phyloP scores from a whole-genome alignment of 2,888 invertebrate genomes.

The Drosophila sordidula region DNA sequence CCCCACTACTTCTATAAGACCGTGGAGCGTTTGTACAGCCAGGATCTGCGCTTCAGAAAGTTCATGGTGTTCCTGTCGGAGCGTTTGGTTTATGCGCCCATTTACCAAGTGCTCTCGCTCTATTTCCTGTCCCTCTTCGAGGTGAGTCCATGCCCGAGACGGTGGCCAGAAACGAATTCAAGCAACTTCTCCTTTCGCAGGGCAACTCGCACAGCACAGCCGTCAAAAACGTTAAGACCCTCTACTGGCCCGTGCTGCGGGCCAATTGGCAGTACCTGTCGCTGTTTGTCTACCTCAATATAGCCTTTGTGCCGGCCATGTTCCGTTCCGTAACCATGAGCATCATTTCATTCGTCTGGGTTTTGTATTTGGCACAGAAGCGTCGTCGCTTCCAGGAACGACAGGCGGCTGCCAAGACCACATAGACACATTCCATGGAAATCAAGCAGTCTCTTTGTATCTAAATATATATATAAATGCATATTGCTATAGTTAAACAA shows the following conservation, averaged over 20 bases:
- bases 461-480: constrained; percentile 9
- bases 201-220: constrained; percentile 90
- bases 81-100: constrained; percentile 89
- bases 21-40: constrained; percentile 87
- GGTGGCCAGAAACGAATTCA: background rate
- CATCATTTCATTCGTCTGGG: constrained; percentile 92
- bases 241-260: constrained; percentile 89
- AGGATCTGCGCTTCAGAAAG: constrained; percentile 86
- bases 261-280: constrained; percentile 93
- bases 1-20: constrained; percentile 92
- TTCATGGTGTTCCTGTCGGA: constrained; percentile 89
- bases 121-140: constrained; percentile 91
- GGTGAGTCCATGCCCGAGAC: constrained; percentile 77
- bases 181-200: constrained; percentile 68
- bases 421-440: constrained; percentile 39
- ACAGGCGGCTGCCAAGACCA: constrained; percentile 56
- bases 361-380: constrained; percentile 90
- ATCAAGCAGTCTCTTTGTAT: background rate
- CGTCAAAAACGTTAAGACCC: constrained; percentile 87
- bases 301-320: constrained; percentile 91
- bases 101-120: constrained; percentile 90
- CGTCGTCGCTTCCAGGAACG: constrained; percentile 86
- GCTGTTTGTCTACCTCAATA: constrained; percentile 90
- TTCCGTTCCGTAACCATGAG: constrained; percentile 91
- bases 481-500: constrained; percentile 6